Conservation (phyloP, 2,888 invertebrate species). For the Lottia gigantea region DNA sequence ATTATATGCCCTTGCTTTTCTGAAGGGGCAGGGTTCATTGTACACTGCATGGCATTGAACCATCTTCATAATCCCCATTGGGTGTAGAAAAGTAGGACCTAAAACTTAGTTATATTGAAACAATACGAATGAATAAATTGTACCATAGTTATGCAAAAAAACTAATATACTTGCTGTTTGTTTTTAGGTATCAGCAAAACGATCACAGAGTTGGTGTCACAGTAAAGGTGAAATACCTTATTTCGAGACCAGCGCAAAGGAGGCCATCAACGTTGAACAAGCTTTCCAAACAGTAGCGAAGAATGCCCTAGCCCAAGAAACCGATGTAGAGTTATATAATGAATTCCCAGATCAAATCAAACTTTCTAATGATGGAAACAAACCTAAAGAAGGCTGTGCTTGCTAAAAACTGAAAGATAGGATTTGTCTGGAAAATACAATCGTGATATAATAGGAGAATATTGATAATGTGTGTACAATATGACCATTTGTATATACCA, state of each 20-base stretch:
- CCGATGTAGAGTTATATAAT: conserved; percentile 92
- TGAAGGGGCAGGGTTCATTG: no score
- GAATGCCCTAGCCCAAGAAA: conserved; percentile 86
- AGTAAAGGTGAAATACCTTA: conserved; percentile 98
- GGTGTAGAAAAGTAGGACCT: no score
- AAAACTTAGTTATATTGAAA: no score
- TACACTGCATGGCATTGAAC: no score
- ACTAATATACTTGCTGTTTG: neutral
- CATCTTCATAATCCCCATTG: no score
- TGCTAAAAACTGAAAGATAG: conserved; percentile 41
- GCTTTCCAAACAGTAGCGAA: conserved; percentile 99
- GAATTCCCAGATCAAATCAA: conserved; percentile 96
- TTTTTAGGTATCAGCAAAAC: conserved; percentile 67
- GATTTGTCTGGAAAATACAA: no score
- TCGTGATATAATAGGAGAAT: no score
- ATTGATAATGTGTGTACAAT: no score
- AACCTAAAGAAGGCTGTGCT: conserved; percentile 53
- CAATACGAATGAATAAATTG: no score
- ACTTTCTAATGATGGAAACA: conserved; percentile 59
- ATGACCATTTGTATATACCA: no score
- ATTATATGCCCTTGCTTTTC: no score
- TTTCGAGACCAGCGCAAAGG: conserved; percentile 99
- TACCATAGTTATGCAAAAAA: no score
- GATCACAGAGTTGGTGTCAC: conserved; percentile 97
- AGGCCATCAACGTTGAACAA: conserved; percentile 97